Evolutionary conservation across 2,113 vertebrate genomes (phyloP).

Genomic region (Trinectes maculatus): DNA sequence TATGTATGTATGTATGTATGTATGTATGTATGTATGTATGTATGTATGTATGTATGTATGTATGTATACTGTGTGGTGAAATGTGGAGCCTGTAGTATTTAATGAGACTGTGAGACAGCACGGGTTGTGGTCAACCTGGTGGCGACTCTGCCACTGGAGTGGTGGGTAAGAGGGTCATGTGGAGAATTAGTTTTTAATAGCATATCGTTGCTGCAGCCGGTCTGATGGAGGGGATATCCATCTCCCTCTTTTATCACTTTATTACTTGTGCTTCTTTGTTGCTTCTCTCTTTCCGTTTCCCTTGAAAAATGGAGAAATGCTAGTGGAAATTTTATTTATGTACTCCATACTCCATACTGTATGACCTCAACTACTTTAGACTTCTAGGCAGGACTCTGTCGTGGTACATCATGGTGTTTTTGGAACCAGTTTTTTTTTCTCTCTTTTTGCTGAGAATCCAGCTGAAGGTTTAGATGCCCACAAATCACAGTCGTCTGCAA

Average conservation of each 20-base stretch:
- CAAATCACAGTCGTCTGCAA: constrained; percentile 80
- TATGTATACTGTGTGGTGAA: constrained; percentile 55
- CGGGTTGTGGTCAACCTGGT: constrained; percentile 54
- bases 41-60: too few species aligned
- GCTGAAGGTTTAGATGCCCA: constrained; percentile 67
- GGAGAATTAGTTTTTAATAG: constrained; percentile 43
- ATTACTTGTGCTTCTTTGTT: background rate
- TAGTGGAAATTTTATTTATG: background rate
- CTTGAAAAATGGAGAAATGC: too few species aligned
- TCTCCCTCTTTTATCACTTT: constrained; percentile 7
- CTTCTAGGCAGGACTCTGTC: constrained; percentile 5
- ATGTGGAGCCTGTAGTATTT: constrained; percentile 53
- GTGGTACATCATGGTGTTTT: constrained; percentile 33
- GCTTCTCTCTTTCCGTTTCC: background rate
- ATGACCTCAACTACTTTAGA: constrained; percentile 25
- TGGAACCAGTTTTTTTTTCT: constrained; percentile 37
- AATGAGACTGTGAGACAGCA: constrained; percentile 56
- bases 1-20: too few species aligned
- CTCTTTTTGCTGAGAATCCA: constrained; percentile 48
- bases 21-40: too few species aligned
- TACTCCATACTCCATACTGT: constrained; percentile 15
- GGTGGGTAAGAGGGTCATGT: constrained; percentile 48
- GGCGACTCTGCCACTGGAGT: constrained; percentile 51
- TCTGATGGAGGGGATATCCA: constrained; percentile 21
- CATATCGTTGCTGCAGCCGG: constrained; percentile 11